A percentile compares a stretch with the other conserved stretches of the same genome.
Evolutionary conservation across 2,797 vertebrate species (phyloP).

Genomic region (Pogoniulus pusillus): DNA sequence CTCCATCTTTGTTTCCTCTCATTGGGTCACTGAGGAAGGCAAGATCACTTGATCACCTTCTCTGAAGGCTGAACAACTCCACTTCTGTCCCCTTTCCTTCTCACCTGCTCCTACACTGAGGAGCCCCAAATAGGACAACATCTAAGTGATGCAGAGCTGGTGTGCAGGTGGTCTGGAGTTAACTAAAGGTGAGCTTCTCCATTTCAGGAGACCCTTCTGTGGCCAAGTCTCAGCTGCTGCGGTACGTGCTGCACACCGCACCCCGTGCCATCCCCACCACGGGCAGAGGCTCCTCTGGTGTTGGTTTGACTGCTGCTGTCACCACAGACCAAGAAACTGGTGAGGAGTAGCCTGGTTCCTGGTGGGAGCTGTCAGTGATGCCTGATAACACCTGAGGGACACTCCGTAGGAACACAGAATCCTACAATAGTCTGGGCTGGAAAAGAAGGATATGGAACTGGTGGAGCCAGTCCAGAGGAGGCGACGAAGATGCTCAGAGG

Average conservation of each 20-base stretch:
- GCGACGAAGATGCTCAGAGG: too few species aligned
- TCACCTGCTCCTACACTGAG: accelerated
- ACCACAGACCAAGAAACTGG: conserved; percentile 97
- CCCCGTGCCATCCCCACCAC: conserved; percentile 95
- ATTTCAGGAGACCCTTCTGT: conserved; percentile 93
- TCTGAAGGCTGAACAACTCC: not conserved
- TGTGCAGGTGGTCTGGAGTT: not conserved
- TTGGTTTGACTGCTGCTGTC: conserved; percentile 94
- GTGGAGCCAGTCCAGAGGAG: too few species aligned
- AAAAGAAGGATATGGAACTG: too few species aligned
- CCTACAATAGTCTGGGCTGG: not conserved
- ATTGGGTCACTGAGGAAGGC: too few species aligned
- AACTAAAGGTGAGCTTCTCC: not conserved
- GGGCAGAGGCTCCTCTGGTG: conserved; percentile 92
- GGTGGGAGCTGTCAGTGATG: not conserved
- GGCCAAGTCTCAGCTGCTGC: conserved; percentile 95
- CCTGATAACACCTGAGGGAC: not conserved
- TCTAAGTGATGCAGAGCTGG: not conserved
- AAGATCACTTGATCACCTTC: not conserved
- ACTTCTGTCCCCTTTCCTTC: not conserved
- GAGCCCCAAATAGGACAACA: accelerated
- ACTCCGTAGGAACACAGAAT: not conserved
- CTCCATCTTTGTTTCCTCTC: not conserved
- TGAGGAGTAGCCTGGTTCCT: conserved; percentile 50
- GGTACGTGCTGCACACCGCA: conserved; percentile 91